Evolutionary conservation across 2,797 vertebrate genomes (phyloP), one percentile per base, ranked within the genome.

Genomic region (Argya squamiceps): DNA sequence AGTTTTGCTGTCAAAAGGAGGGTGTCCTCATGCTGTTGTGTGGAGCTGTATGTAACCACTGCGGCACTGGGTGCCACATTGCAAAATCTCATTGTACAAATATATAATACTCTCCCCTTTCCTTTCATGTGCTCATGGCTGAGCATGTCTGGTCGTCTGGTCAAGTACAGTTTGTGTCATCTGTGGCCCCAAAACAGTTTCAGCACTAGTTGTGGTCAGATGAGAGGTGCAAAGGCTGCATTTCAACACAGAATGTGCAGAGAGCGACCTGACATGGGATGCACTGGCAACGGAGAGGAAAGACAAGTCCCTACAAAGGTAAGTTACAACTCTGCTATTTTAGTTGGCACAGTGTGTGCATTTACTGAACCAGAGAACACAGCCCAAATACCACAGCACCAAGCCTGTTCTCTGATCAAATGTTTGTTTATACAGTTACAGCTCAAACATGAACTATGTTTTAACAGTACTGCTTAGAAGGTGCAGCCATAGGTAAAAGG

Each of bases 391-490:
- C 65, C 27, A 27, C 24, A 75, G 78, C 63, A 77, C 68, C 29
- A 49, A 41, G 58, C 55, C 60, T 76, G 59, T 78, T 91, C 46
- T 92, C 71, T 84, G 46, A 85, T 82, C 43, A 50, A 64, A 79
- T 69, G 56, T 89, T 88, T 74, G 47, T 93, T 89, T 70, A 43
- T 65, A 79, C 15, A 62, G 76, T 62, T 92, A 65, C 36, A 90
- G 47, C 47, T 80, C 47, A 65, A 55, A 83, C 55, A 39, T 32
- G 43, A 83, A 5, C 60, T 53, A 1, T 71, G 50, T 69, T 92
- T 53, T 55, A 82, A 30, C 19, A 73, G 27, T 55, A 27, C 65
- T 87, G 75, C 41, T 69, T 88, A 65, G 53, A 83, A 93, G 56
- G 62, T 37, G 10, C 22, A 83, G 52, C 19, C 10, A 27, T 16